Evolutionary conservation across 2,113 vertebrate genomes (phyloP).

Genomic region (Myrmecophaga tridactyla): DNA sequence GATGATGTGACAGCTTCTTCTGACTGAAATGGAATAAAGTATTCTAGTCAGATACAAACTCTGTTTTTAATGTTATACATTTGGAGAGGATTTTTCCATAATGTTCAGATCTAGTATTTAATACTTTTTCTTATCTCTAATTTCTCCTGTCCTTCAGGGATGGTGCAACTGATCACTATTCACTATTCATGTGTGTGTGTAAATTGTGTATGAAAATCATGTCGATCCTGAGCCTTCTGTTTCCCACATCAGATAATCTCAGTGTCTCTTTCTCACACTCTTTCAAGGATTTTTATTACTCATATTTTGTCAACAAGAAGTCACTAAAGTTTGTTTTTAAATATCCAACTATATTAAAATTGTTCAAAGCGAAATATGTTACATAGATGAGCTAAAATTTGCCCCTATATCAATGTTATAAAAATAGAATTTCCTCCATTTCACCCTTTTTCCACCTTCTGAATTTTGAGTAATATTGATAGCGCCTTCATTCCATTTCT

Average conservation of each 20-base stretch:
- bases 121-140: not conserved
- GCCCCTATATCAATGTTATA: not conserved
- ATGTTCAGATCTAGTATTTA: not conserved
- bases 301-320: not conserved
- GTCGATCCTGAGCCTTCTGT: not conserved
- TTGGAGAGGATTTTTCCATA: not conserved
- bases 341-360: not conserved
- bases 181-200: not conserved
- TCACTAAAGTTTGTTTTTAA: conserved; percentile 44
- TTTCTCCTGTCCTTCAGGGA: not conserved
- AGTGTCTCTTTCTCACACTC: not conserved
- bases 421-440: not conserved
- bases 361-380: not conserved
- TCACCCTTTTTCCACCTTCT: not conserved
- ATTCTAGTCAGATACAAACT: not conserved
- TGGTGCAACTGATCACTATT: not conserved
- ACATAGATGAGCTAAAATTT: not conserved
- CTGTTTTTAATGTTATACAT: not conserved
- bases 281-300: not conserved
- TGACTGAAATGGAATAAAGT: not conserved
- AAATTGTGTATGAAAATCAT: not conserved
- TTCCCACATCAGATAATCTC: not conserved
- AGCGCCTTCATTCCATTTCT: not conserved
- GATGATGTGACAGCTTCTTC: not conserved
- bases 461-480: not conserved